These are phyloP conservation scores for Drosophila subpulchrella DNA, from an alignment of 1,140 invertebrate genomes.

Conservation along the genomic window DNA sequence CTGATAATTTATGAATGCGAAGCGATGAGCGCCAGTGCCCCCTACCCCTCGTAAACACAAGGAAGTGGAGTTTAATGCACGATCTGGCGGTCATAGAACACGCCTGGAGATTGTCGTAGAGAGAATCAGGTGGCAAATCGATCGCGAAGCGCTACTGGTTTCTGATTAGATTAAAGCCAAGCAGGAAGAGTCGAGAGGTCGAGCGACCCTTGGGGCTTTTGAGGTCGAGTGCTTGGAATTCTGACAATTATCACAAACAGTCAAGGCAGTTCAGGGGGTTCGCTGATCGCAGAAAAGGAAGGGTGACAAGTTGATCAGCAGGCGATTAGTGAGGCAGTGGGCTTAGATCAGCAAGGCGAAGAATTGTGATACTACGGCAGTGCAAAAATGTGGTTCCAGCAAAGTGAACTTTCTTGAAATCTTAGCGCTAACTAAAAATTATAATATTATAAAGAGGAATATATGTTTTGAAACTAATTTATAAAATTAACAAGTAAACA, in stretches of 20 bases:
- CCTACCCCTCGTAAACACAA: conserved; percentile 54
- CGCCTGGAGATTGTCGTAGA: neutral
- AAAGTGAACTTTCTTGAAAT: neutral
- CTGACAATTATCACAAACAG: conserved; percentile 19
- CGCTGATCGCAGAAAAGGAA: conserved; percentile 5
- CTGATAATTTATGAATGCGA: conserved; percentile 79
- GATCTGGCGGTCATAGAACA: conserved; percentile 55
- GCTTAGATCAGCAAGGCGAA: neutral
- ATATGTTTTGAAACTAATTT: too few relatives aligned
- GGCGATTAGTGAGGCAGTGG: conserved; percentile 11
- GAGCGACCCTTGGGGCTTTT: conserved; percentile 13
- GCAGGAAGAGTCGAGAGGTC: conserved; percentile 31
- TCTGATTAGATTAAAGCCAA: conserved; percentile 47
- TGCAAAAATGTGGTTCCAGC: neutral
- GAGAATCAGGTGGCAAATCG: conserved; percentile 46
- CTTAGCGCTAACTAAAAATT: neutral
- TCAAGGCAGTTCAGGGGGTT: conserved; percentile 31
- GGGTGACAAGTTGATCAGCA: conserved; percentile 15
- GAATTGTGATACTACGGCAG: neutral
- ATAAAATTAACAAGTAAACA: too few relatives aligned
- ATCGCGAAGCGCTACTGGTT: conserved; percentile 31
- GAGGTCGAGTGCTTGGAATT: conserved; percentile 14
- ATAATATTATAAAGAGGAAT: too few relatives aligned
- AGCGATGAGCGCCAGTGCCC: conserved; percentile 74
- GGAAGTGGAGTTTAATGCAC: conserved; percentile 75